phyloP scores from a whole-genome alignment of 2,797 vertebrate species.

The Loris lydekkerianus region DNA sequence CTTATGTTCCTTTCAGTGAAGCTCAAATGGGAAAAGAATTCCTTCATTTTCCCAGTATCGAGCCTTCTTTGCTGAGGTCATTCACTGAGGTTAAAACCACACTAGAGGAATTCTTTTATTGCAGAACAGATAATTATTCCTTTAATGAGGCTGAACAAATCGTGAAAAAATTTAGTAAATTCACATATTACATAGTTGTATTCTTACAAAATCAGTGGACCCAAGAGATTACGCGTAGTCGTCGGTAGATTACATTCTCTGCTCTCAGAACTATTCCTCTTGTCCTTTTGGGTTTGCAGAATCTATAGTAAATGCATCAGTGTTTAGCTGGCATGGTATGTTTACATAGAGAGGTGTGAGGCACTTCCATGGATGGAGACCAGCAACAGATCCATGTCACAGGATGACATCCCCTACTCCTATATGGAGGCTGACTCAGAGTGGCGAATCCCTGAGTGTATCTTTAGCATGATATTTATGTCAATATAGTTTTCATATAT shows the following conservation, averaged over 20 bases:
- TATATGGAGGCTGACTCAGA: rapidly evolving
- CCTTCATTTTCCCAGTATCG: background rate
- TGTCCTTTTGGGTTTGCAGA: background rate
- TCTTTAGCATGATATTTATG: background rate
- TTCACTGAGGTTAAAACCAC: background rate
- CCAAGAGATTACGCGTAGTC: background rate
- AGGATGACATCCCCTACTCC: background rate
- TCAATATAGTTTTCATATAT: background rate
- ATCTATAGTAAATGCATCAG: background rate
- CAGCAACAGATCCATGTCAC: background rate
- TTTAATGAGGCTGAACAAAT: conserved; percentile 49
- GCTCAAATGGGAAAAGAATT: background rate
- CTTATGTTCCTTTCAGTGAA: background rate
- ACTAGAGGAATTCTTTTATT: background rate
- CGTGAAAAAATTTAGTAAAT: conserved; percentile 35
- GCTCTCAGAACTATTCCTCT: background rate
- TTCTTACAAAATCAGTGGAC: background rate
- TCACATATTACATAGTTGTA: background rate
- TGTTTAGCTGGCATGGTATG: background rate
- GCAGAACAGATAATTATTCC: background rate
- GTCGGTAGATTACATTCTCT: background rate
- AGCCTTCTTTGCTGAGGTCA: background rate
- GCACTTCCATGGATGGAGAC: background rate
- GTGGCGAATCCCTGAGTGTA: background rate
- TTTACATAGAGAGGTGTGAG: background rate